Percentiles rank a stretch among this genome's conserved stretches.
Conservation (phyloP, 2,888 invertebrate genomes). For the Heliconius aoede region DNA sequence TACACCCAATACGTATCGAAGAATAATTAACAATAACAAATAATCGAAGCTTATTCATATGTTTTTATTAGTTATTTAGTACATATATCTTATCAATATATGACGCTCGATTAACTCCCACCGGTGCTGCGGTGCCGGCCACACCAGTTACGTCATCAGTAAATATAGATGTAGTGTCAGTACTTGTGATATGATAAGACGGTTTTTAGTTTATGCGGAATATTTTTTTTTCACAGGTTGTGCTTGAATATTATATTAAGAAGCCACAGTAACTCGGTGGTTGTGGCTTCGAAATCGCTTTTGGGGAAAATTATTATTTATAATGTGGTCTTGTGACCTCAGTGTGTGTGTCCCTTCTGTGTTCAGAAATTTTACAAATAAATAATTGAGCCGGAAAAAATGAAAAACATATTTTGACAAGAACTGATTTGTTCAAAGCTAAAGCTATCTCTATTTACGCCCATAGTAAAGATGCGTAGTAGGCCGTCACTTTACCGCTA, state of each 20-base stretch:
- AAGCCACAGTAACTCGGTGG: neutral
- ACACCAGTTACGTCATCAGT: constrained; percentile 2
- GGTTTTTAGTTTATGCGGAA: neutral
- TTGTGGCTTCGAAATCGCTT: neutral
- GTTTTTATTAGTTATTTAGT: neutral
- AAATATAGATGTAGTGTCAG: constrained; percentile 8
- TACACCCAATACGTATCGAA: neutral
- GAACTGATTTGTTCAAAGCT: too few species aligned
- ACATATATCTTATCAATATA: constrained; percentile 23
- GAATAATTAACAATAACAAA: neutral
- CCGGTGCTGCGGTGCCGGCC: neutral
- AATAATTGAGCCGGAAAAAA: too few species aligned
- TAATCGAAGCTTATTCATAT: neutral
- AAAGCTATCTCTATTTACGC: too few species aligned
- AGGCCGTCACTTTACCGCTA: too few species aligned
- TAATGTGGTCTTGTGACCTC: too few species aligned
- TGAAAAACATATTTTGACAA: too few species aligned
- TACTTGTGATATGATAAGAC: constrained; percentile 7
- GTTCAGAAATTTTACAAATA: too few species aligned
- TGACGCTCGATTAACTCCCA: constrained; percentile 23
- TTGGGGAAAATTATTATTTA: too few species aligned
- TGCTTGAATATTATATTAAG: neutral
- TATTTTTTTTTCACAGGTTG: neutral
- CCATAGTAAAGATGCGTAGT: too few species aligned
- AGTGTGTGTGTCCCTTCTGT: too few species aligned